Percentiles rank a stretch among this genome's conserved stretches.
Evolutionary conservation across 2,797 vertebrate genomes (phyloP).

Genomic region (Dendrocincla fuliginosa): DNA sequence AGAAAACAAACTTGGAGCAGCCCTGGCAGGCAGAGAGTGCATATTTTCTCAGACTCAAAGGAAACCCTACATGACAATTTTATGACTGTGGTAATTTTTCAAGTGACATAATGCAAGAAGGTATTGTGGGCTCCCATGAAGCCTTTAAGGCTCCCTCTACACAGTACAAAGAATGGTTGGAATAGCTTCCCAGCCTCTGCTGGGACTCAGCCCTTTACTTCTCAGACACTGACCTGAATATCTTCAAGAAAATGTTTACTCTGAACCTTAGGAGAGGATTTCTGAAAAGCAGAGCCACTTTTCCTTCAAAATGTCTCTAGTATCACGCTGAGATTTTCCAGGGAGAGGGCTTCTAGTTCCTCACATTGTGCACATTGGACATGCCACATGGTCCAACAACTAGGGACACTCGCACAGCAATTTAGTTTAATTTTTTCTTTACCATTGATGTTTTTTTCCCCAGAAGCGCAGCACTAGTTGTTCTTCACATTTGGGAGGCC

Average conservation of each 20-base stretch:
- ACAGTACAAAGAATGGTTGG: background rate
- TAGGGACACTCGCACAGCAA: background rate
- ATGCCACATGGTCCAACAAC: background rate
- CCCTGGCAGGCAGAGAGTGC: background rate
- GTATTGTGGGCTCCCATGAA: background rate
- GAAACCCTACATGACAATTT: background rate
- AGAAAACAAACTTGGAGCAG: background rate
- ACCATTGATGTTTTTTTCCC: background rate
- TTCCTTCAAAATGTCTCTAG: background rate
- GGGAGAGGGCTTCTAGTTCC: background rate
- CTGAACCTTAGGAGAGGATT: background rate
- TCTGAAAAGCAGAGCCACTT: background rate
- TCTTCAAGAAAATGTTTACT: background rate
- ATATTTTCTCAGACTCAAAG: background rate
- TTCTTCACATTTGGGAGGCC: background rate
- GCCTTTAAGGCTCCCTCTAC: background rate
- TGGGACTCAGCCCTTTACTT: background rate
- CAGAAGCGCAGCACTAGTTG: background rate
- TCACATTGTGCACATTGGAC: background rate
- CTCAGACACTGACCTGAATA: background rate
- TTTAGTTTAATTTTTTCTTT: background rate
- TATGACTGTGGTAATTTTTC: background rate
- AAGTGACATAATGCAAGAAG: background rate
- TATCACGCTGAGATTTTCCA: background rate
- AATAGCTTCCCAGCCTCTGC: background rate